These are phyloP conservation scores for Pangasius larnaudii DNA, from an alignment of 2,797 vertebrate species.

Conservation along the genomic window DNA sequence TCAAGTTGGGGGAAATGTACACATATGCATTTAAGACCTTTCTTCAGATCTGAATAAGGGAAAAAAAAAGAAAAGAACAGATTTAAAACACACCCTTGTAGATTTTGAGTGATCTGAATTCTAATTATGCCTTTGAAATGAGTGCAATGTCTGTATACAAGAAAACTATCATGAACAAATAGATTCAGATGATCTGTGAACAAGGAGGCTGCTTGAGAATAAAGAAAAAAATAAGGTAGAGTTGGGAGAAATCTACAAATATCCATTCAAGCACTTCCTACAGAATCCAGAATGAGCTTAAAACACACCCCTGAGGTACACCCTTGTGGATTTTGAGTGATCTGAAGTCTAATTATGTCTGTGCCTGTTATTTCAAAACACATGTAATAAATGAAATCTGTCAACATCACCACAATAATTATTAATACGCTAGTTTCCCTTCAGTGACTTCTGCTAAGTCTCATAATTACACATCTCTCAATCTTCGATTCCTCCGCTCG, in stretches of 20 bases:
- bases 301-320: constrained; percentile 31
- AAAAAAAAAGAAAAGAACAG: neutral
- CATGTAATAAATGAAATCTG: constrained; percentile 45
- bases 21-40: too few species aligned
- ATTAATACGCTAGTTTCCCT: constrained; percentile 35
- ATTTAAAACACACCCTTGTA: neutral
- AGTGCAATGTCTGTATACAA: neutral
- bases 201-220: neutral
- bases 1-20: neutral
- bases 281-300: neutral
- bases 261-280: neutral
- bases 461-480: constrained; percentile 45
- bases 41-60: neutral
- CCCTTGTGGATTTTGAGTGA: constrained; percentile 24
- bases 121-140: constrained; percentile 5
- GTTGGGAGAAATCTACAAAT: neutral
- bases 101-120: constrained; percentile 12
- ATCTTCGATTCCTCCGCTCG: constrained; percentile 24
- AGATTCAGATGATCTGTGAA: neutral
- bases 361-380: constrained; percentile 20
- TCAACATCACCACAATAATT: constrained; percentile 34
- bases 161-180: neutral
- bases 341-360: constrained; percentile 29
- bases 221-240: neutral
- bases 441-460: constrained; percentile 30